A percentile compares a stretch with the other conserved stretches of the same genome.
These are phyloP conservation scores for Oryzias curvinotus DNA, from an alignment of 2,113 vertebrate species.

Conservation along the genomic window DNA sequence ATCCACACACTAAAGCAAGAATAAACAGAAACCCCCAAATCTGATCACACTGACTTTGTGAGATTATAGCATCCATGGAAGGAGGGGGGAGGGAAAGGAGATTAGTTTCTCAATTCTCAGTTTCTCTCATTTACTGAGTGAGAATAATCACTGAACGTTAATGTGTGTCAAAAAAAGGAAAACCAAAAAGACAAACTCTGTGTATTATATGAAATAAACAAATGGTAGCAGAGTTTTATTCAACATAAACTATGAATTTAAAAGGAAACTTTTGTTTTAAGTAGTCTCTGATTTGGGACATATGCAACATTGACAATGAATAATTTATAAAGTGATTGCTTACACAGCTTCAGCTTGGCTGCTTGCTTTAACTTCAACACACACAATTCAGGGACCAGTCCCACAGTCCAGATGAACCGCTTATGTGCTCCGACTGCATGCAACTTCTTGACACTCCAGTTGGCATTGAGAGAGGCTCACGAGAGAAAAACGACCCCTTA, in stretches of 20 bases:
- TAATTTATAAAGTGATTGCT: slow-evolving; percentile 40
- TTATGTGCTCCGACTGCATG: slow-evolving; percentile 23
- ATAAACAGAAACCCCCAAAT: slow-evolving; percentile 4
- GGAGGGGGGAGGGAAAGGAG: slow-evolving; percentile 33
- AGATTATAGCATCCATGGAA: slow-evolving; percentile 52
- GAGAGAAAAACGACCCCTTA: slow-evolving; percentile 15
- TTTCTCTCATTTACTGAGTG: no score
- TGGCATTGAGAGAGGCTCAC: background rate
- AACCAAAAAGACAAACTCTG: no score
- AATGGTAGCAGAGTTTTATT: slow-evolving; percentile 3
- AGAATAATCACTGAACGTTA: no score
- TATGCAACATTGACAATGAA: slow-evolving; percentile 41
- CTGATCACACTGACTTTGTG: slow-evolving; percentile 28
- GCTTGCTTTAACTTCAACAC: slow-evolving; percentile 17
- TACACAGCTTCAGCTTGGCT: slow-evolving; percentile 12
- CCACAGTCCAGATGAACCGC: slow-evolving; percentile 29
- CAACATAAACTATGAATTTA: no score
- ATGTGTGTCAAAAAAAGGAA: no score
- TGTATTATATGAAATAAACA: slow-evolving; percentile 25
- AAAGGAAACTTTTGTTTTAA: no score
- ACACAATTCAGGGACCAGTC: slow-evolving; percentile 20
- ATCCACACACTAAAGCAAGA: slow-evolving; percentile 28
- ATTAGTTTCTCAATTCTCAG: slow-evolving; percentile 59
- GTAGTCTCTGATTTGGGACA: slow-evolving; percentile 11
- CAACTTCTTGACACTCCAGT: slow-evolving; percentile 3